These are phyloP conservation scores for Lindbergichthys nudifrons DNA, from an alignment of 2,797 vertebrate species.

Conservation along the genomic window DNA sequence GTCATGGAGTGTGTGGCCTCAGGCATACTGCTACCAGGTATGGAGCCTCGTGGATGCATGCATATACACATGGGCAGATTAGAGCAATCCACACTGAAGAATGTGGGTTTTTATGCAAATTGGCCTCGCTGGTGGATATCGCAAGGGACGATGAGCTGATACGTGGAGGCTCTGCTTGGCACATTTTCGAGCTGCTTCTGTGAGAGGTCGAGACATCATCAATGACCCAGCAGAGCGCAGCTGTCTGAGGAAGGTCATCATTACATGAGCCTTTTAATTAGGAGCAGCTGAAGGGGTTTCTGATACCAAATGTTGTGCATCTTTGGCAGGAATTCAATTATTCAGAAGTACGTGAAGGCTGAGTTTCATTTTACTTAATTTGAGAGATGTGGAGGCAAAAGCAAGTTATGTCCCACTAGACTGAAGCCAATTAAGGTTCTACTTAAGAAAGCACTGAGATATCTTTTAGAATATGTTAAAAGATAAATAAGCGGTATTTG, in stretches of 20 bases:
- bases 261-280: slow-evolving; percentile 50
- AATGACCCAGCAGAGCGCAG: slow-evolving; percentile 42
- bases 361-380: slow-evolving; percentile 17
- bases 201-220: slow-evolving; percentile 36
- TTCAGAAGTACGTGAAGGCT: slow-evolving; percentile 5
- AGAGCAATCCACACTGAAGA: not conserved
- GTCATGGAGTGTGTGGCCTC: slow-evolving; percentile 99
- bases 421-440: not conserved
- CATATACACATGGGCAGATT: slow-evolving; percentile 3
- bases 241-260: slow-evolving; percentile 46
- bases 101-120: slow-evolving; percentile 1
- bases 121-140: not conserved
- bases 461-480: not conserved
- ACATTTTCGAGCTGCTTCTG: slow-evolving; percentile 33
- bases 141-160: slow-evolving; percentile 22
- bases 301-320: slow-evolving; percentile 21
- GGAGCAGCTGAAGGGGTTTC: slow-evolving; percentile 35
- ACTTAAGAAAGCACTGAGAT: not conserved
- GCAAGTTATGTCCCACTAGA: not conserved
- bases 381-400: not conserved
- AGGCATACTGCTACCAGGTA: slow-evolving; percentile 97
- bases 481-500: not conserved
- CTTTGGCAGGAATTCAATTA: not conserved
- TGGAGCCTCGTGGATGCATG: not conserved
- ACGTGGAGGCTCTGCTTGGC: not conserved